These are phyloP conservation scores for Eurypyga helias DNA, from an alignment of 2,113 vertebrate species.

Conservation along the genomic window DNA sequence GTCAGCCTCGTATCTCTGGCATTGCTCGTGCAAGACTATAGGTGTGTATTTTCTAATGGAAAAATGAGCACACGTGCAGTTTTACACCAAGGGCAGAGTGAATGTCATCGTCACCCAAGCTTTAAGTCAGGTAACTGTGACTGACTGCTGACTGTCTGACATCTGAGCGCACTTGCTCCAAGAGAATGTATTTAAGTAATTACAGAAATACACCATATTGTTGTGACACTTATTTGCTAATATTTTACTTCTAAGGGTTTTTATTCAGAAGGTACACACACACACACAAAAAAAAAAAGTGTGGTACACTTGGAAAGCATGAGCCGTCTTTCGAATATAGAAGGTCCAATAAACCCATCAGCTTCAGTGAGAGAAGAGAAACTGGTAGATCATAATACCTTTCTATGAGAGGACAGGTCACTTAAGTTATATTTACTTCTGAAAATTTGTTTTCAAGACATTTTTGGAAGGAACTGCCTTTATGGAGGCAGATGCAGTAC, in stretches of 20 bases:
- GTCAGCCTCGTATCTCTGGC: conserved; percentile 88
- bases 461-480: background rate
- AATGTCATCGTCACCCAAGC: background rate
- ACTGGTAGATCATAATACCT: background rate
- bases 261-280: background rate
- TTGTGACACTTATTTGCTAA: background rate
- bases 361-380: background rate
- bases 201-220: background rate
- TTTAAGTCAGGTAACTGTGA: fast-evolving
- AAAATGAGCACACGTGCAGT: background rate
- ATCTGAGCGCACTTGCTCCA: fast-evolving
- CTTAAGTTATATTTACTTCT: background rate
- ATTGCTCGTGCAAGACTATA: conserved; percentile 84
- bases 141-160: background rate
- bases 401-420: background rate
- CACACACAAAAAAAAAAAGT: background rate
- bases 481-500: background rate
- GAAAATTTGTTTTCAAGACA: background rate
- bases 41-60: conserved; percentile 82
- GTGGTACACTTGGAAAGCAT: background rate
- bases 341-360: background rate
- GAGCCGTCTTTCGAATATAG: background rate
- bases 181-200: background rate
- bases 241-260: background rate
- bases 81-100: background rate